Conservation (phyloP, 2,113 vertebrate genomes). For the Tamias sibiricus region DNA sequence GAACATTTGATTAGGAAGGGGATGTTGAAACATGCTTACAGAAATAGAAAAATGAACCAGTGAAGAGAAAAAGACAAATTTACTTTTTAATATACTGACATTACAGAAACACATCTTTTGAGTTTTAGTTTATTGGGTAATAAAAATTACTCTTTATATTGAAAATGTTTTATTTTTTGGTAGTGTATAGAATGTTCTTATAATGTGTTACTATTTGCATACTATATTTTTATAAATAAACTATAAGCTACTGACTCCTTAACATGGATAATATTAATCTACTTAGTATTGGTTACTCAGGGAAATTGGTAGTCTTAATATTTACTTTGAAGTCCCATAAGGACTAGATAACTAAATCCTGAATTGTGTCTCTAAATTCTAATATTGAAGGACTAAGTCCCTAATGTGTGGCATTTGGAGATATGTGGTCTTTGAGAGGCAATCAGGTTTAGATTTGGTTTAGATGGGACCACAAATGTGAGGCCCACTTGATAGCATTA, state of each 20-base stretch:
- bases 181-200: background rate
- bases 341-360: background rate
- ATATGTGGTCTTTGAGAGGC: background rate
- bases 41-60: background rate
- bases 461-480: background rate
- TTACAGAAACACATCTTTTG: background rate
- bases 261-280: background rate
- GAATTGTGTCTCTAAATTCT: background rate
- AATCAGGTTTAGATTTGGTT: background rate
- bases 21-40: background rate
- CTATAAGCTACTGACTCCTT: background rate
- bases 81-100: background rate
- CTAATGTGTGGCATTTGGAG: background rate
- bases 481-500: background rate
- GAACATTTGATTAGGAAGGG: background rate
- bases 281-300: background rate
- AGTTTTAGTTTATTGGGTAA: background rate
- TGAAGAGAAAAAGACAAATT: background rate
- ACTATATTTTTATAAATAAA: background rate
- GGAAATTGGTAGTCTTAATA: background rate
- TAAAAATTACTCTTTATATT: background rate
- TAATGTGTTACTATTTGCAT: background rate
- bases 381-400: background rate
- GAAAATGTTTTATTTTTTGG: background rate
- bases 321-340: background rate